Base-by-base conservation (phyloP, 2,888 invertebrate genomes). In the Thera obeliscata region DNA sequence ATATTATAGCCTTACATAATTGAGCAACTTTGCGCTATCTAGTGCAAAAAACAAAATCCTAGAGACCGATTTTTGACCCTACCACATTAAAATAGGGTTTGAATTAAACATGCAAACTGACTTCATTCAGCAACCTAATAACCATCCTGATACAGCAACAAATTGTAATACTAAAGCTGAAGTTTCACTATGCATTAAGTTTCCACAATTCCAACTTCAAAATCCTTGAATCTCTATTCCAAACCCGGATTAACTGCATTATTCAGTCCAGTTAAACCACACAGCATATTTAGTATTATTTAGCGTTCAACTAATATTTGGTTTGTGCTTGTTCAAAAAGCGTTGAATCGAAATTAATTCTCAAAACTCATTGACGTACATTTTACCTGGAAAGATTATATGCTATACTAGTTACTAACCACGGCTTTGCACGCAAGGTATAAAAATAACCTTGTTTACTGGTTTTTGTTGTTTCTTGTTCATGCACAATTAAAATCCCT, bases 231-330 rank as follows among this genome's bases (percentile, higher is more conserved):
- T 46, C 46, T 36, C 33, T 6, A n/a, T 36, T 48, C 4, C 2
- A 46, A 48, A 9, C 35, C 41, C 11, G 35, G 35, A 62, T 48
- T 43, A 57, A 63, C 52, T 46, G 58, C 52, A 64, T 62, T 48
- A 56, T 62, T 56, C 56, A 38, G 55, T 58, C 57, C 43, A 54
- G 43, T 54, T 54, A 12, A 54, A 46, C 57, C 58, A 33, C 50
- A n/a, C 12, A 57, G 58, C 58, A 35, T 58, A 64, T 64, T 57
- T 58, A 52, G 58, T 64, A 48, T 58, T 55, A 64, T 55, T 59
- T 48, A 59, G 48, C 54, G 58, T 54, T 64, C n/a, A n/a, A 43
- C 55, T 38, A 64, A 64, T 55, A 54, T 64, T 54, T 58, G 52
- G 64, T 57, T 46, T 56, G 50, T n/a, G 61, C 43, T 50, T 64